Evolutionary conservation across 2,797 vertebrate genomes (phyloP).

Genomic region (Nannoperca obscura): DNA sequence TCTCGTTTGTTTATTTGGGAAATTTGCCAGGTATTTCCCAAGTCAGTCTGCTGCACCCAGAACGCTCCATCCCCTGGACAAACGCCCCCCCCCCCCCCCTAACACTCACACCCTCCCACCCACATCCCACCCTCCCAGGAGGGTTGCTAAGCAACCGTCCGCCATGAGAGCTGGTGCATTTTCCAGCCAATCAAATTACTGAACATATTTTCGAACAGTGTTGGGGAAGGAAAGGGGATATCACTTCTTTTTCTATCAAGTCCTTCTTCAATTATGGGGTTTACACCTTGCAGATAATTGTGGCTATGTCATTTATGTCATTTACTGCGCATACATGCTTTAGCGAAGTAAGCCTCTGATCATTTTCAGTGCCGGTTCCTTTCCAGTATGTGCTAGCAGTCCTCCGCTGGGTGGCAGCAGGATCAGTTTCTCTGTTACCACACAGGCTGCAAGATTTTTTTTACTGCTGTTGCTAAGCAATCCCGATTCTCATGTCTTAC

Average conservation of each 20-base stretch:
- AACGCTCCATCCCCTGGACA: slow-evolving; percentile 68
- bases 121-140: slow-evolving; percentile 59
- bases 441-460: slow-evolving; percentile 63
- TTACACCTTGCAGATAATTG: slow-evolving; percentile 12
- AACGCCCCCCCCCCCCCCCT: slow-evolving; percentile 28
- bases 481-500: slow-evolving; percentile 74
- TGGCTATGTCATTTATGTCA: background rate
- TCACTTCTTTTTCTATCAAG: slow-evolving; percentile 8
- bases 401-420: slow-evolving; percentile 81
- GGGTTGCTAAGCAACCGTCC: slow-evolving; percentile 82
- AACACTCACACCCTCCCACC: slow-evolving; percentile 51
- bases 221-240: slow-evolving; percentile 40
- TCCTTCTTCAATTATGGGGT: slow-evolving; percentile 12
- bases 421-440: slow-evolving; percentile 56
- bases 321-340: background rate
- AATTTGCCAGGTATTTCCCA: slow-evolving; percentile 85
- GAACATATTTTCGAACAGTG: slow-evolving; percentile 70
- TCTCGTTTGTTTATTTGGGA: slow-evolving; percentile 83
- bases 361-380: background rate
- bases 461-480: slow-evolving; percentile 85
- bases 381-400: slow-evolving; percentile 11
- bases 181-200: slow-evolving; percentile 75
- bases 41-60: slow-evolving; percentile 73
- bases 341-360: slow-evolving; percentile 23
- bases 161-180: slow-evolving; percentile 69